Conservation (phyloP, 2,113 vertebrate species). For the Australoheros scitulus region DNA sequence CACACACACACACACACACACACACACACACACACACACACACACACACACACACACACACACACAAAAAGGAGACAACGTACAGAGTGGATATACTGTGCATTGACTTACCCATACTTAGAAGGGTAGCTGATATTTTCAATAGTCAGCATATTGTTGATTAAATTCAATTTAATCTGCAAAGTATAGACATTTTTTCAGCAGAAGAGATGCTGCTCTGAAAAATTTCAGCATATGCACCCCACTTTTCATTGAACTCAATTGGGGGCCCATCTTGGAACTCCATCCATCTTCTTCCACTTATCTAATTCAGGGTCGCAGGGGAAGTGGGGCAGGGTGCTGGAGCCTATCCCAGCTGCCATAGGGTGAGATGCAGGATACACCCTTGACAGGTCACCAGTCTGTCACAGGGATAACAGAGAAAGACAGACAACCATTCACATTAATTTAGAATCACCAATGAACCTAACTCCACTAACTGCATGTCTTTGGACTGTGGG, state of each 20-base stretch:
- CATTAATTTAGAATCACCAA: no score
- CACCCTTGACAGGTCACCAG: no score
- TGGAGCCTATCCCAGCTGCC: no score
- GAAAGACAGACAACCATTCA: no score
- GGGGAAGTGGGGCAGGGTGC: no score
- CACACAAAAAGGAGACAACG: background rate
- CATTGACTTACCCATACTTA: background rate
- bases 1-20: background rate
- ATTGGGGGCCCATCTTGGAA: background rate
- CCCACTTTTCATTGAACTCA: background rate
- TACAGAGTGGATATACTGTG: background rate
- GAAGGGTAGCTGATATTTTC: background rate
- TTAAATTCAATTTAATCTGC: background rate
- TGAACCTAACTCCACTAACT: no score
- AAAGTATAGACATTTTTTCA: background rate
- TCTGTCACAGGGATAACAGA: no score
- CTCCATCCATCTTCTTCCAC: no score
- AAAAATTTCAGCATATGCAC: background rate
- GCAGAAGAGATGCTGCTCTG: background rate
- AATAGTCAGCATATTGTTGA: background rate
- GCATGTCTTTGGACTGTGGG: no score
- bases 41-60: background rate
- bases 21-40: slow-evolving; percentile 5
- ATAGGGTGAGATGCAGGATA: no score
- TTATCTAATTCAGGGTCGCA: no score